These are phyloP conservation scores for Drosophila neocordata DNA, from an alignment of 1,140 invertebrate species.

Conservation along the genomic window DNA sequence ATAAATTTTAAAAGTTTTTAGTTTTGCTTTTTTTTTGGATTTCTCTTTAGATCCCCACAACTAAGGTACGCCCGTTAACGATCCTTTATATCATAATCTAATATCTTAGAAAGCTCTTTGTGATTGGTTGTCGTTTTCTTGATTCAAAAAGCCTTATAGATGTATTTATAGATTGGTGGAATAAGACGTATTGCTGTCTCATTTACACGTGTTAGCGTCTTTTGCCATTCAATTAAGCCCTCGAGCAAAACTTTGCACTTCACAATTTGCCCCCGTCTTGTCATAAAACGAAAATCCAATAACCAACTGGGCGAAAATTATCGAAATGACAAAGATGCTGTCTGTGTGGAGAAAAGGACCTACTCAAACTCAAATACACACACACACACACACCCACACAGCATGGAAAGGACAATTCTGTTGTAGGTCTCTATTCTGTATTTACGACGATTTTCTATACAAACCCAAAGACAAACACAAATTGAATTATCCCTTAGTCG, in stretches of 20 bases:
- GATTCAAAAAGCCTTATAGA: too few species aligned
- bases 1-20: too few species aligned
- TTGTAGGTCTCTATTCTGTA: constrained; percentile 60
- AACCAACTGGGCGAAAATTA: constrained; percentile 61
- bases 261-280: constrained; percentile 17
- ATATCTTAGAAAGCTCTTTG: too few species aligned
- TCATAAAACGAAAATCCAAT: constrained; percentile 39
- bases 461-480: constrained; percentile 50
- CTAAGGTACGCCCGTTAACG: too few species aligned
- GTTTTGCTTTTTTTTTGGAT: too few species aligned
- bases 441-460: constrained; percentile 66
- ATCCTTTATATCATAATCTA: too few species aligned
- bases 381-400: background rate
- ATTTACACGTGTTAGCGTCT: background rate
- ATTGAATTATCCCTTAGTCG: constrained; percentile 72
- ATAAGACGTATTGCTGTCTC: background rate
- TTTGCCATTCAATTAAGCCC: background rate
- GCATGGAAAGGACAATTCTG: background rate
- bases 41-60: too few species aligned
- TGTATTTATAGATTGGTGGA: too few species aligned
- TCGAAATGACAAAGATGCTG: constrained; percentile 64
- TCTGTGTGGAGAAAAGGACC: background rate
- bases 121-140: too few species aligned
- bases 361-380: background rate
- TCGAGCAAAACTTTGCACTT: constrained; percentile 3